These are phyloP conservation scores for Rynchops niger DNA, from an alignment of 2,113 vertebrate genomes.

Conservation along the genomic window DNA sequence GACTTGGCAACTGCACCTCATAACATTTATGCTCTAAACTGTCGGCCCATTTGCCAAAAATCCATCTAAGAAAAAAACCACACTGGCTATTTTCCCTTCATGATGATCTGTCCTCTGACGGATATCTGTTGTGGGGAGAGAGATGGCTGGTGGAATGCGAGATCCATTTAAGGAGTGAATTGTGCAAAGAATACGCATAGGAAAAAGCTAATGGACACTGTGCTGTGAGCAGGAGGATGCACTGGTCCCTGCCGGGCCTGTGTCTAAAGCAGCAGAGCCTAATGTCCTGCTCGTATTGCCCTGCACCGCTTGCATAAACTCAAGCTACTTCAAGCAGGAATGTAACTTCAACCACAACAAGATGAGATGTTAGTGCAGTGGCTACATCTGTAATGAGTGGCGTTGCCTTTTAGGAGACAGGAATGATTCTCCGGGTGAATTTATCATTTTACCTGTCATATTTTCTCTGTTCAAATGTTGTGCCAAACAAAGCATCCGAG, in stretches of 20 bases:
- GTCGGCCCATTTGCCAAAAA: constrained; percentile 28
- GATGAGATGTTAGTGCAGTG: background rate
- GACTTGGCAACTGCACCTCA: constrained; percentile 28
- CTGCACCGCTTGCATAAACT: background rate
- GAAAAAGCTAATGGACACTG: background rate
- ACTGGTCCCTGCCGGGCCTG: background rate
- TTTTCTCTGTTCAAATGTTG: background rate
- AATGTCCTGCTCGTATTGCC: background rate
- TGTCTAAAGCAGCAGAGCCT: background rate
- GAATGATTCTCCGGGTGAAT: background rate
- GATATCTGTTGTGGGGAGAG: background rate
- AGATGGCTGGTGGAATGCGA: background rate
- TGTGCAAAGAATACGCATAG: background rate
- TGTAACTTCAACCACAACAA: background rate
- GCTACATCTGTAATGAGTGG: background rate
- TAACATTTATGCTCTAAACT: constrained; percentile 22
- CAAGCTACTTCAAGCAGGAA: background rate
- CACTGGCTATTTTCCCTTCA: background rate
- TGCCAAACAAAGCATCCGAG: background rate
- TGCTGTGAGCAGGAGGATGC: background rate
- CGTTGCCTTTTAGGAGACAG: background rate
- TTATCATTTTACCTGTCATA: background rate
- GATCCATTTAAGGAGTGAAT: constrained; percentile 30
- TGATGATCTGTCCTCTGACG: background rate
- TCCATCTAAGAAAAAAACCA: constrained; percentile 12